phyloP scores from a whole-genome alignment of 2,888 invertebrate species.

The Drosophila putrida region DNA sequence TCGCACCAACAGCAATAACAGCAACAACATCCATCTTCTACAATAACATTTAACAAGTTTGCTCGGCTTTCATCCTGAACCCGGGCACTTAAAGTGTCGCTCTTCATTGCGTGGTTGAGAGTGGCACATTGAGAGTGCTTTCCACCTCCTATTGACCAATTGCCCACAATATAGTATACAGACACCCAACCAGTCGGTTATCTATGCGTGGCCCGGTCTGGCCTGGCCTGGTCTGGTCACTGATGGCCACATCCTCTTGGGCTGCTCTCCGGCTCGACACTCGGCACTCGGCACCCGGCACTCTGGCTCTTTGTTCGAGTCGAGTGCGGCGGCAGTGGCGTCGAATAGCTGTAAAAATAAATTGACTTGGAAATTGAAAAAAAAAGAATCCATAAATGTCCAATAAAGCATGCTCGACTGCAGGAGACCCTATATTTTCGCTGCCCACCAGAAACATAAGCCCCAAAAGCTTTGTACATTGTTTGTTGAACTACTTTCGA shows the following conservation, averaged over 20 bases:
- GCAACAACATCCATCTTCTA: background rate
- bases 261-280: conserved; percentile 16
- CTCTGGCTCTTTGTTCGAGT: conserved; percentile 25
- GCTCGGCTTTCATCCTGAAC: conserved; percentile 40
- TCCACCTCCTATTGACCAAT: conserved; percentile 3
- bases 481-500: too few species aligned
- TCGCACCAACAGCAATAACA: conserved; percentile 14
- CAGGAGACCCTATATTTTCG: too few species aligned
- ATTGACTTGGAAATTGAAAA: conserved; percentile 80
- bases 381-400: too few species aligned
- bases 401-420: background rate
- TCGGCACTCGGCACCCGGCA: background rate
- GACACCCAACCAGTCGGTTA: conserved; percentile 24
- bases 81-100: conserved; percentile 73
- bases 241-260: conserved; percentile 57
- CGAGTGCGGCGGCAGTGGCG: conserved; percentile 44
- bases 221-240: conserved; percentile 31
- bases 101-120: conserved; percentile 69
- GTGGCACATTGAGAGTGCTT: conserved; percentile 57
- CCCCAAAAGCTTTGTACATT: too few species aligned
- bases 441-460: too few species aligned
- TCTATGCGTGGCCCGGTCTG: conserved; percentile 28
- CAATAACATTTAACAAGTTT: conserved; percentile 55
- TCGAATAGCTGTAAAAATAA: conserved; percentile 74
- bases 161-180: background rate